Evolutionary conservation across 2,888 invertebrate species (phyloP), one percentile per base, ranked within the genome.

Genomic region (Orthonychiurus folsomi): DNA sequence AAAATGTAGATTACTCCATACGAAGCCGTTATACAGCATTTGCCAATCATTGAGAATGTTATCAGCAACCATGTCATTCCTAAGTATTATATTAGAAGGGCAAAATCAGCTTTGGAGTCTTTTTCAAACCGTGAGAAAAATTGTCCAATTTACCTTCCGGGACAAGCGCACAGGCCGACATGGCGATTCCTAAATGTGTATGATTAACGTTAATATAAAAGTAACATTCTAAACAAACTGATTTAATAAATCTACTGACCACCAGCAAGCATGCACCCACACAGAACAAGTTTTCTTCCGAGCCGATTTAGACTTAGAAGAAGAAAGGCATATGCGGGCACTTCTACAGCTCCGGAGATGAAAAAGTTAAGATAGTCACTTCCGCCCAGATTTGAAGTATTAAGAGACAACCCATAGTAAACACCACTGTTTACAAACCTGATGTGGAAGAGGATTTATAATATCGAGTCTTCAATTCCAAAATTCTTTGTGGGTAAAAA

Each of bases 381-480:
- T 27, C 85, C 86, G 5, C 85, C 86, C 59, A 88, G 80, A 74
- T 82, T 84, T 57, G 83, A 84, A 2, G 86, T 85, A 74, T 85
- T 86, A 84, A 88, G 85, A 0, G 87, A 87, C 5, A 89, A 77
- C 0, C 88, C 88, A 73, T 88, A 88, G 76, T 88, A 89, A 9
- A 86, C 85, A 63, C 85, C 85, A 72, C 86, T 86, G 74, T 85
- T 86, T 21, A 86, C 87, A 75, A 87, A 84, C 59, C 59, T 59
- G 50, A 26, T 25, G 15, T n/a, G n/a, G 20, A 56, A 15, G 48
- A 12, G 12, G 48, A 12, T 15, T 15, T 48, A n/a, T 15, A n/a
- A 48, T 48, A 48, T 48, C n/a, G 12, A 15, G 48, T 12, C 48
- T 15, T 12, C n/a, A n/a, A 48, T n/a, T 15, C 48, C n/a, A n/a